phyloP scores from a whole-genome alignment of 2,797 vertebrate genomes.

The Chlorospingus flavigularis region DNA sequence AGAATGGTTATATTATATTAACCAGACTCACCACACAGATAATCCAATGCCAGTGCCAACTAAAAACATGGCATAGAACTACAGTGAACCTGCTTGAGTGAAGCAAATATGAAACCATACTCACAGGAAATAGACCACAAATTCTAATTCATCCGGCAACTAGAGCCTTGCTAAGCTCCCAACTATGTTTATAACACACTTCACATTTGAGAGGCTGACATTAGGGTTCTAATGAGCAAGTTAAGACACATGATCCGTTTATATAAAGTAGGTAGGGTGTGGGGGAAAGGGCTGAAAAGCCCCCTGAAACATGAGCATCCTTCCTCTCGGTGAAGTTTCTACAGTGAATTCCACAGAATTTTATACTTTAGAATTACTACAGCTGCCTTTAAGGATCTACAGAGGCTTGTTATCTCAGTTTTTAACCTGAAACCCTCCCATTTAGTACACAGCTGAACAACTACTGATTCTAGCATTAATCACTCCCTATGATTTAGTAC shows the following conservation, averaged over 20 bases:
- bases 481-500: background rate
- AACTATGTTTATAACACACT: background rate
- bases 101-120: background rate
- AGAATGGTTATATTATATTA: background rate
- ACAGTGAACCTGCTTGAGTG: background rate
- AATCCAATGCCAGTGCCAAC: background rate
- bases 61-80: background rate
- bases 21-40: background rate
- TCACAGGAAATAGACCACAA: background rate
- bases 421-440: background rate
- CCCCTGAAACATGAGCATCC: background rate
- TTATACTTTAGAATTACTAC: background rate
- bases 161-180: background rate
- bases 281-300: background rate
- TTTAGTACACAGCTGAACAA: background rate
- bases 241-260: background rate
- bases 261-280: background rate
- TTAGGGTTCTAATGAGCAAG: background rate
- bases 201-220: background rate
- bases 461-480: background rate
- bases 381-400: background rate
- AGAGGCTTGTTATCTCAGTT: background rate
- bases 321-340: background rate
- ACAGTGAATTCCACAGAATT: background rate
- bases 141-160: background rate